Percentiles rank a stretch among this genome's conserved stretches.
These are phyloP conservation scores for Pseudomugil tenellus DNA, from an alignment of 2,797 vertebrate genomes.

Conservation along the genomic window DNA sequence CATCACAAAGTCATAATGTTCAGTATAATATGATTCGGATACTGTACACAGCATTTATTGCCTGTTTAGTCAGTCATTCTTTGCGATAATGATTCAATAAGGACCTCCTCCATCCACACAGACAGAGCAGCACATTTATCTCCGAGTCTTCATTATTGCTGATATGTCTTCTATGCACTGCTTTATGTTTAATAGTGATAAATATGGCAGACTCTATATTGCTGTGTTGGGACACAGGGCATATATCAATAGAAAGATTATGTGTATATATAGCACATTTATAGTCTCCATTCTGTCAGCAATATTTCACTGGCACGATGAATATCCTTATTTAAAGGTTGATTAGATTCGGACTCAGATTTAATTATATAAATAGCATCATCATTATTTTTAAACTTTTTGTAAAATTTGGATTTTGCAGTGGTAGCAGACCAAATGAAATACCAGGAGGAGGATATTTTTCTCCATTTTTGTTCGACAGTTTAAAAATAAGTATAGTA, in stretches of 20 bases:
- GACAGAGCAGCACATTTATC: slow-evolving; percentile 47
- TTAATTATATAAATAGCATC: slow-evolving; percentile 1
- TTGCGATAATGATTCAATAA: slow-evolving; percentile 30
- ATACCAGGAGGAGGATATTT: not conserved
- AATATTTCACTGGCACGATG: slow-evolving; percentile 34
- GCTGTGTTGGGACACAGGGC: slow-evolving; percentile 35
- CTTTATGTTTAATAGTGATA: slow-evolving; percentile 61
- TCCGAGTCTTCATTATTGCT: slow-evolving; percentile 49
- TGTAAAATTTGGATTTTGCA: not conserved
- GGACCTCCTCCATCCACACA: not conserved
- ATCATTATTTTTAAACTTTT: slow-evolving; percentile 4
- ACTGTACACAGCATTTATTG: not conserved
- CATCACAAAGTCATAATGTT: not conserved
- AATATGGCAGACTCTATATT: slow-evolving; percentile 44
- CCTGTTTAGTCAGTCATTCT: slow-evolving; percentile 10
- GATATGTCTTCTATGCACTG: slow-evolving; percentile 33
- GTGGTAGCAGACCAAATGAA: not conserved
- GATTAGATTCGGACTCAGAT: slow-evolving; percentile 38
- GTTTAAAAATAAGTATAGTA: not conserved
- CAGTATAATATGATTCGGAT: not conserved
- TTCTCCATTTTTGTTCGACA: not conserved
- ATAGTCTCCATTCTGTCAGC: slow-evolving; percentile 47
- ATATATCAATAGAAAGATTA: slow-evolving; percentile 49
- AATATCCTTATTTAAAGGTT: slow-evolving; percentile 38
- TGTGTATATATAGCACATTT: slow-evolving; percentile 34